A percentile compares a stretch with the other conserved stretches of the same genome.
Conservation (phyloP, 2,888 invertebrate species). For the Azorinus chamasolen region DNA sequence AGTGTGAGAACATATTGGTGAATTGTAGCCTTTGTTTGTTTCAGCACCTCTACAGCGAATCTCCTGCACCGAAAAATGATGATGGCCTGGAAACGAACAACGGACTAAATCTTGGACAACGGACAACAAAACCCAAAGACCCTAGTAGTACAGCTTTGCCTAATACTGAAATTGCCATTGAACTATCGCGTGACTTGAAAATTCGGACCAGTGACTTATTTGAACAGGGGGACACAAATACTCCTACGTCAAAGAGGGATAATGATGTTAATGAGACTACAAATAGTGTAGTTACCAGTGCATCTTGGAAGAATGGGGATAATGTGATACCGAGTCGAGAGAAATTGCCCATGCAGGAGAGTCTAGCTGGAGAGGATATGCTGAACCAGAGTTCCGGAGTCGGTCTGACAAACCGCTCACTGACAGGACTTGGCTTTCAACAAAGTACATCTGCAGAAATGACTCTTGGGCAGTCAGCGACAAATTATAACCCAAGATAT, state of each 20-base stretch:
- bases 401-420: not conserved
- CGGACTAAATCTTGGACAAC: slow-evolving; percentile 47
- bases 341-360: slow-evolving; percentile 57
- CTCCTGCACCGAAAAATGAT: slow-evolving; percentile 53
- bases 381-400: slow-evolving; percentile 6
- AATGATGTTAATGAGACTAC: slow-evolving; percentile 10
- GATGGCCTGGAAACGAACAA: slow-evolving; percentile 29
- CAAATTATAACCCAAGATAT: not conserved
- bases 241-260: slow-evolving; percentile 19
- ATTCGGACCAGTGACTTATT: slow-evolving; percentile 46
- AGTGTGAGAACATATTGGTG: too few relatives aligned
- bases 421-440: slow-evolving; percentile 42
- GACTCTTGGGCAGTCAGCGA: slow-evolving; percentile 30
- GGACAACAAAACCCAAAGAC: slow-evolving; percentile 16
- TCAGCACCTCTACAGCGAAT: slow-evolving; percentile 48
- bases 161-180: too few relatives aligned
- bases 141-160: too few relatives aligned
- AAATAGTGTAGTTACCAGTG: not conserved
- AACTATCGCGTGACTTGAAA: slow-evolving; percentile 8
- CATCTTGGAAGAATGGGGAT: not conserved
- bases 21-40: slow-evolving; percentile 11
- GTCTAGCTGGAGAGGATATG: slow-evolving; percentile 20
- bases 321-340: not conserved
- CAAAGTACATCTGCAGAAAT: slow-evolving; percentile 18
- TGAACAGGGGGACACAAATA: slow-evolving; percentile 17